Base-by-base conservation (phyloP, 2,797 vertebrate genomes). In the Xyrichtys novacula region DNA sequence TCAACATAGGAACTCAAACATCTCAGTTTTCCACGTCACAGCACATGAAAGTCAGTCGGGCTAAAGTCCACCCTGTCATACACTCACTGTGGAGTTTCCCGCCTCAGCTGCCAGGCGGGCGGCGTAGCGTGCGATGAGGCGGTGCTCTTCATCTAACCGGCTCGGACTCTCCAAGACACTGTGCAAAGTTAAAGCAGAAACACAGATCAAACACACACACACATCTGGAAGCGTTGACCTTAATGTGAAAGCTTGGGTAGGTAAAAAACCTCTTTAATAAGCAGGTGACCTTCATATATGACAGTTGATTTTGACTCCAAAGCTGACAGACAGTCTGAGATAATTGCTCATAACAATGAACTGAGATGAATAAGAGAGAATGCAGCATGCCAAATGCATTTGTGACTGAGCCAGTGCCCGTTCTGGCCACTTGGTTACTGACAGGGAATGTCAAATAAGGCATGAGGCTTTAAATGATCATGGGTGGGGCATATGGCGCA, bases 41-140 rank as follows among this genome's bases (percentile, higher is more conserved):
- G 43, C 48, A 42, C 60, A 44, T 52, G 70, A 81, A 59, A 69
- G 71, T 36, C 66, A 60, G 60, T 61, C 19, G 42, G 55, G 78
- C 59, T 65, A 52, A 66, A 59, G 71, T 25, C 44, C 47, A 65
- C 58, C 17, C 43, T 38, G 43, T 1, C n/a, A 62, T 59, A 70
- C 48, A 94, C 97, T 97, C 78, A 98, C 97, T 26, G 95, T 80
- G 71, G 93, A 93, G 57, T 94, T 97, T n/a, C 96, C 95, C 16
- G 97, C 96, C 85, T 98, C 97, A 1, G 96, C 97, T 14, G 97
- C 97, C 84, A 99, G 90, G 15, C 97, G 94, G 11, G 97, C 97
- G 4, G 97, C 97, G 19, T 99, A 99, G 39, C 97, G 91, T 55
- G 97, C 97, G n/a, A 99, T 99, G 54, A 99, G 95, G 34, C 96